Percentiles rank a stretch among this genome's conserved stretches.
Evolutionary conservation across 2,888 invertebrate genomes (phyloP).

Genomic region (Zelleria hepariella): DNA sequence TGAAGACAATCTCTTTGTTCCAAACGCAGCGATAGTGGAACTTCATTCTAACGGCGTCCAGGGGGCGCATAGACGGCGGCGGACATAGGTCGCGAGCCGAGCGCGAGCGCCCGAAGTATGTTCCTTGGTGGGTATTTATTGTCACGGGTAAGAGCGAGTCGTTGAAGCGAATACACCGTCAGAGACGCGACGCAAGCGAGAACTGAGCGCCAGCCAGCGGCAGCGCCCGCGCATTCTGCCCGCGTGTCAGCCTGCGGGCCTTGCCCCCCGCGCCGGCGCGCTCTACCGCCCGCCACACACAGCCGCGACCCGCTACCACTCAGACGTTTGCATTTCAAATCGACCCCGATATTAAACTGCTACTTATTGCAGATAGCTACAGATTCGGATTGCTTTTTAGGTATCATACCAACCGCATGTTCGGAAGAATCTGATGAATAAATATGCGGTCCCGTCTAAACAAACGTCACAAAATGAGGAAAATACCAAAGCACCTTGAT

Average conservation of each 20-base stretch:
- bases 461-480: not conserved
- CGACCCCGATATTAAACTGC: not conserved
- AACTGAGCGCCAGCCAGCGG: constrained; percentile 47
- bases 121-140: constrained; percentile 61
- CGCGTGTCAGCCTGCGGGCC: not conserved
- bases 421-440: not conserved
- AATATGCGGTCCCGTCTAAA: too few species aligned
- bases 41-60: constrained; percentile 72
- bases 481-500: not conserved
- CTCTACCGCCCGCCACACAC: not conserved
- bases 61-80: constrained; percentile 55
- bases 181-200: constrained; percentile 41
- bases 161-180: constrained; percentile 31
- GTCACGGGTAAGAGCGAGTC: constrained; percentile 39
- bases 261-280: not conserved
- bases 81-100: constrained; percentile 62
- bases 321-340: not conserved
- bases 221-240: not conserved
- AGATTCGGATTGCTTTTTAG: not conserved
- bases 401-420: not conserved
- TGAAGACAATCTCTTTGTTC: constrained; percentile 93
- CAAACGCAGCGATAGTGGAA: constrained; percentile 92
- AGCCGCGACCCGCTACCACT: not conserved
- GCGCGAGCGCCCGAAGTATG: constrained; percentile 58
- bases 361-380: not conserved